A percentile compares a stretch with the other conserved stretches of the same genome.
These are phyloP conservation scores for Drosophila virilis DNA, from an alignment of 1,140 invertebrate genomes.

Conservation along the genomic window DNA sequence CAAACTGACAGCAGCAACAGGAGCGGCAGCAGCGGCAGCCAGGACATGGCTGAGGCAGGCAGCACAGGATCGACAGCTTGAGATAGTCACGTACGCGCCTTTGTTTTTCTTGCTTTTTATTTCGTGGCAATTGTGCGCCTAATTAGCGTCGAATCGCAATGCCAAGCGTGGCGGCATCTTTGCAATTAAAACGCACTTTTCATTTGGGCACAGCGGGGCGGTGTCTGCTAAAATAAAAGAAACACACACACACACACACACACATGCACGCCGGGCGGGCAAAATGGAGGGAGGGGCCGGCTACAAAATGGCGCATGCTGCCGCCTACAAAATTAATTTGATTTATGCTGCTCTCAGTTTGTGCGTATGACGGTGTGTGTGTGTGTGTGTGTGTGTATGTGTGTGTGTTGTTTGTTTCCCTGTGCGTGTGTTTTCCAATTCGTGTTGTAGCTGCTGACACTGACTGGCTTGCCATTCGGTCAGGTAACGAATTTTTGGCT, in stretches of 20 bases:
- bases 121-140: slow-evolving; percentile 80
- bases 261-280: not conserved
- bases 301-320: slow-evolving; percentile 72
- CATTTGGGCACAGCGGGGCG: not conserved
- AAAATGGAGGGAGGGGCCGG: slow-evolving; percentile 4
- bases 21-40: slow-evolving; percentile 15
- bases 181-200: slow-evolving; percentile 82
- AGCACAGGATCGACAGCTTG: slow-evolving; percentile 67
- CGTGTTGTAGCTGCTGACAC: slow-evolving; percentile 32
- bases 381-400: slow-evolving; percentile 45
- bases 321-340: slow-evolving; percentile 81
- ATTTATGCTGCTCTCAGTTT: slow-evolving; percentile 65
- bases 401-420: slow-evolving; percentile 13
- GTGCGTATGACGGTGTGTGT: slow-evolving; percentile 22
- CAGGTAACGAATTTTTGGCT: slow-evolving; percentile 75
- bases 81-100: slow-evolving; percentile 77
- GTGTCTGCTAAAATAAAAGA: slow-evolving; percentile 20
- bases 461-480: slow-evolving; percentile 27
- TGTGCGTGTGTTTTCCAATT: slow-evolving; percentile 58
- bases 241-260: slow-evolving; percentile 19
- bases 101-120: slow-evolving; percentile 76
- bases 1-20: slow-evolving; percentile 10
- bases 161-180: slow-evolving; percentile 65
- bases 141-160: slow-evolving; percentile 76
- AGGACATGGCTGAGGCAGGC: not conserved